phyloP scores from a whole-genome alignment of 2,113 vertebrate genomes.

The Python bivittatus region DNA sequence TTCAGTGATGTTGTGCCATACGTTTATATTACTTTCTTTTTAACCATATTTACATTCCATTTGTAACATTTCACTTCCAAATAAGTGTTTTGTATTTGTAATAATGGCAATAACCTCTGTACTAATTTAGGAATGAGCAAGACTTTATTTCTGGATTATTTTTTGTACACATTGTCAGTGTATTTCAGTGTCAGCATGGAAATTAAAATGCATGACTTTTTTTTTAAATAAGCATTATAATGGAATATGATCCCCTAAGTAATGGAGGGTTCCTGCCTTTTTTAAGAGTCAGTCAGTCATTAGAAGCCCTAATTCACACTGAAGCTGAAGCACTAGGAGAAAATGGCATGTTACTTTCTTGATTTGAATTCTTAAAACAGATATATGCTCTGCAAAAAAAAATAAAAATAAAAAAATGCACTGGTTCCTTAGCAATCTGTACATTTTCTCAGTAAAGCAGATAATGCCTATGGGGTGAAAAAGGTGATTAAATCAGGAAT shows the following conservation, averaged over 20 bases:
- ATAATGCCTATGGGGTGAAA: background rate
- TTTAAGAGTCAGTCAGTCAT: background rate
- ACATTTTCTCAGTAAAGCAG: background rate
- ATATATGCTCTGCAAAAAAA: background rate
- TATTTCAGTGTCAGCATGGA: rapidly evolving
- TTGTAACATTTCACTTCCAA: no score
- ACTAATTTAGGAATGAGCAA: background rate
- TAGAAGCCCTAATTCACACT: background rate
- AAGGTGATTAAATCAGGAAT: background rate
- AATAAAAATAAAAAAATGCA: no score
- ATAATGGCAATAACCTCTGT: background rate
- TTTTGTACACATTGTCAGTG: background rate
- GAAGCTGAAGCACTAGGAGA: background rate
- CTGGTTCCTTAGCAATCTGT: no score
- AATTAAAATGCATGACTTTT: background rate
- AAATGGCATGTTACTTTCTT: background rate
- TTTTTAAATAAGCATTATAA: background rate
- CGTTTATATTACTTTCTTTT: conserved; percentile 16
- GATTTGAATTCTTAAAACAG: background rate
- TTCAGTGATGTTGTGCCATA: conserved; percentile 7
- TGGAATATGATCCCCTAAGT: background rate
- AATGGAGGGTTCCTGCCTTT: background rate
- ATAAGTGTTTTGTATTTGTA: conserved; percentile 14
- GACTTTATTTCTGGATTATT: background rate
- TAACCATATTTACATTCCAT: no score